Conservation (phyloP, 2,113 vertebrate species). For the Chaenocephalus aceratus region DNA sequence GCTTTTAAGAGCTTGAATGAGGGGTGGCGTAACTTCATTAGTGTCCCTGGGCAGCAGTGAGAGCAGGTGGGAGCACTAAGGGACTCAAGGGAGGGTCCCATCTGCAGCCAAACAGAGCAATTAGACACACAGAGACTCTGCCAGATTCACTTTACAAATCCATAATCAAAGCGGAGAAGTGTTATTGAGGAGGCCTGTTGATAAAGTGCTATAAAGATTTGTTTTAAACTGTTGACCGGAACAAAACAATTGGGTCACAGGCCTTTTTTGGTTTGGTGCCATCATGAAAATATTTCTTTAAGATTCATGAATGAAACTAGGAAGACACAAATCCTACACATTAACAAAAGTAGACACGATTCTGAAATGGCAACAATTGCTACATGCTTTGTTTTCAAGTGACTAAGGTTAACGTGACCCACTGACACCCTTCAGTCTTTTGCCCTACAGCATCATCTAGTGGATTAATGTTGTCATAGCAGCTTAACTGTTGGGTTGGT, state of each 20-base stretch:
- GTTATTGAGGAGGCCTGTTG: neutral
- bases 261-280: neutral
- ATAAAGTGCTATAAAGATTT: neutral
- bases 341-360: too few relatives aligned
- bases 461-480: slow-evolving; percentile 31
- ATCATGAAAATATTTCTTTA: neutral
- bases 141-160: slow-evolving; percentile 8
- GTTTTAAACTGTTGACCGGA: neutral
- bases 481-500: neutral
- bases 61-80: slow-evolving; percentile 58
- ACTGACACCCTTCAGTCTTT: neutral
- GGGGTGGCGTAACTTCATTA: slow-evolving; percentile 72
- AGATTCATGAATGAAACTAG: too few relatives aligned
- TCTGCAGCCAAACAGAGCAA: slow-evolving; percentile 62
- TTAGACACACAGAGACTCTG: slow-evolving; percentile 36
- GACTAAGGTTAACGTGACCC: neutral
- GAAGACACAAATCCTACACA: too few relatives aligned
- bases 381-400: neutral
- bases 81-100: slow-evolving; percentile 47
- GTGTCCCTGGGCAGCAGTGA: slow-evolving; percentile 45
- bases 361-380: neutral
- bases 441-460: slow-evolving; percentile 50
- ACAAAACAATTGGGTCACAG: neutral
- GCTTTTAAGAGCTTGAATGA: slow-evolving; percentile 70
- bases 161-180: neutral